Conservation (phyloP, 35 echinoderm and acorn worm genomes). For the Eucidaris tribuloides region DNA sequence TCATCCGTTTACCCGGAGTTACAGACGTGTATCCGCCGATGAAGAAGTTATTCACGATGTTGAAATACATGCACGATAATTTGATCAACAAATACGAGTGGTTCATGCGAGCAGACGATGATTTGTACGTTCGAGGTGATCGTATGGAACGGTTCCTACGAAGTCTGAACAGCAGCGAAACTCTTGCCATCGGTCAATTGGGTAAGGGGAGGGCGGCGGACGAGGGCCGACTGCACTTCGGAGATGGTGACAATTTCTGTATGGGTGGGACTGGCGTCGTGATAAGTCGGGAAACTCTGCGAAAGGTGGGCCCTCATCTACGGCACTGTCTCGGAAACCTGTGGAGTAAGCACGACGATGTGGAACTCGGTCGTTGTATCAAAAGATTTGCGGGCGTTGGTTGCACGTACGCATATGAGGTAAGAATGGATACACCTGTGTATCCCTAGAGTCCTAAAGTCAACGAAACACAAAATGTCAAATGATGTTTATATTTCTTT, state of each 20-base stretch:
- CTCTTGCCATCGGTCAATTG: constrained; percentile 69
- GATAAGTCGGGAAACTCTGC: constrained; percentile 81
- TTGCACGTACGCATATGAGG: constrained; percentile 92
- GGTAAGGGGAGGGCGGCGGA: constrained; percentile 73
- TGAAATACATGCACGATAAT: constrained; percentile 92
- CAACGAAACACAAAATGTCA: too few species aligned
- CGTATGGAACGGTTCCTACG: constrained; percentile 74
- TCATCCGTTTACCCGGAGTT: constrained; percentile 73
- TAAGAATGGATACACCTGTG: too few species aligned
- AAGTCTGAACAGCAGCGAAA: constrained; percentile 59
- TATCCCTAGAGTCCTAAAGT: too few species aligned
- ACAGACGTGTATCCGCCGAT: constrained; percentile 80
- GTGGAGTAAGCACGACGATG: constrained; percentile 88
- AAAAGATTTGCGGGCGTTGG: constrained; percentile 81
- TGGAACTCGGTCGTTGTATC: constrained; percentile 87
- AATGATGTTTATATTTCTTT: too few species aligned
- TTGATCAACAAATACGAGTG: constrained; percentile 91
- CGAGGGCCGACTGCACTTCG: constrained; percentile 50
- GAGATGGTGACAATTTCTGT: constrained; percentile 77
- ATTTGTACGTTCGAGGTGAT: constrained; percentile 73
- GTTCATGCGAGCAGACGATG: constrained; percentile 92
- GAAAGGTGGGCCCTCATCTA: constrained; percentile 62
- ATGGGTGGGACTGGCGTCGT: constrained; percentile 92
- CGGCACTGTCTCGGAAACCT: constrained; percentile 88
- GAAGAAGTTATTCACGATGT: constrained; percentile 93